Base-by-base conservation (phyloP, 1,140 invertebrate genomes). In the Drosophila funebris region DNA sequence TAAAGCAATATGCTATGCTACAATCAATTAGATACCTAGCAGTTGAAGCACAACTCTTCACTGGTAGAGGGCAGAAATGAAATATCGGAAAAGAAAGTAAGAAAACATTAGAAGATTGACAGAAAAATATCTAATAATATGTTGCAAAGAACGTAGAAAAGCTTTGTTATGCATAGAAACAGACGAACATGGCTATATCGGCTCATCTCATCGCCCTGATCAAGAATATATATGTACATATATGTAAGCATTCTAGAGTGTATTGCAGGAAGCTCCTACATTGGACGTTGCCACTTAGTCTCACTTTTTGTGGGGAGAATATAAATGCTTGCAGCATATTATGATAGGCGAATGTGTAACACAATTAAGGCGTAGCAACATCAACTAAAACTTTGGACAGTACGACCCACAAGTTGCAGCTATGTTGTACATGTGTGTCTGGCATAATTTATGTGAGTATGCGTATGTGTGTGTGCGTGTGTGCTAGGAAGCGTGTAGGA, bases 361-460 rank as follows among this genome's bases (percentile, higher is more conserved):
- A 76, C 74, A 76, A 76, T 76, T 68, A 73, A 63, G 74, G 74
- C 74, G 74, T 67, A 61, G 39, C 73, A 56, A 62, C 56, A 22
- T 54, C 48, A 52, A 29, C 33, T 20, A 57, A 57, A 57, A 37
- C 37, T 5, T 27, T 24, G 20, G 52, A 13, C 16, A 20, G 5
- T 37, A 5, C 3, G 18, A 4, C 31, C 11, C 31, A 37, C 20
- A 33, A 13, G 11, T 8, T 33, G 43, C 29, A 36, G 22, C 8
- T 20, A 4, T 36, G 29, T 20, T 43, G 52, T 24, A 33, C 39
- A 33, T 36, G 53, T 29, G 53, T 44, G 41, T 36, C n/a, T 50
- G 8, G 29, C 24, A 57, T 43, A 44, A 58, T 58, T 43, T 44
- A 18, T 24, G 24, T 6, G 7, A 36, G 3, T 36, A 3, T 22